Evolutionary conservation across 2,797 vertebrate species (phyloP), one percentile per base, ranked within the genome.

Genomic region (Falco columbarius): DNA sequence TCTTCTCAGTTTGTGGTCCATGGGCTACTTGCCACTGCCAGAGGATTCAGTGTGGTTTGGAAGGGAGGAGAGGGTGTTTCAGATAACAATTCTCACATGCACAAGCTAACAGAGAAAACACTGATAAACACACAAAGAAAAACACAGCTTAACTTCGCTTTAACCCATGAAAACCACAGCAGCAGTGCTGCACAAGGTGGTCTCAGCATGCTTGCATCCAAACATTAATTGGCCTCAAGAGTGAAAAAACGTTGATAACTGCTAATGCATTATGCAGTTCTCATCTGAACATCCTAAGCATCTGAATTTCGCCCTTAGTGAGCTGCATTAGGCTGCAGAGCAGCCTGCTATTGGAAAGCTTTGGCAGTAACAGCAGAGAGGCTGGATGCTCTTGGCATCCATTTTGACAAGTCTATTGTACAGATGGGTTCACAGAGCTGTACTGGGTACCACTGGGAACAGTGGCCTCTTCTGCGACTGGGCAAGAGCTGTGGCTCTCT

Each of bases 331-430:
- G 62, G 66, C 92, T 94, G 92, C 92, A 87, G 71, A 91, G 34
- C 88, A 71, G 23, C 44, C 75, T 21, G 62, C 56, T 58, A 20
- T 71, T 0, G 0, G 75, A 68, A 86, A 89, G 81, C 55, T 70
- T 54, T 90, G 93, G 91, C 90, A 95, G 76, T 9, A 34, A 42
- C 5, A 4, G 55, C 0, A 0, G 87, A 83, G 61, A 77, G 46
- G 55, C 74, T 58, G 79, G 91, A 91, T 49, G 82, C 40, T 81
- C 70, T 76, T 89, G 95, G 94, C 91, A 93, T 32, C 81, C 79
- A 29, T 70, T 80, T 86, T 56, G 82, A 93, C 30, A 85, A 66
- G 62, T 24, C 76, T 46, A 12, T 93, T 79, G 70, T 89, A 58
- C 46, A 42, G 70, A 36, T 0, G 0, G 62, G n/a, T 63, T 81